Evolutionary conservation across 2,113 vertebrate species (phyloP).

Genomic region (Urocolius indicus): DNA sequence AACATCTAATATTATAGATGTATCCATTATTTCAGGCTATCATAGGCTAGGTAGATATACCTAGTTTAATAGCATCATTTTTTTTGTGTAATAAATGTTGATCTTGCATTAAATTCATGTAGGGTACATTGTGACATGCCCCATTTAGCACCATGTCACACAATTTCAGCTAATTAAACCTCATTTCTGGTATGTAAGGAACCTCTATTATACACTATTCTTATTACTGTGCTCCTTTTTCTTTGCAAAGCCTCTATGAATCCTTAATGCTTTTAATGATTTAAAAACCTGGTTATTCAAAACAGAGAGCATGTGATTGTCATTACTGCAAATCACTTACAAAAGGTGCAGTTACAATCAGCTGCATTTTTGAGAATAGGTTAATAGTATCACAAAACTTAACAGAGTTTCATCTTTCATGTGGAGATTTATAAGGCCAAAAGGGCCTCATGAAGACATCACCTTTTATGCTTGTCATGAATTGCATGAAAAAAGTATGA

Average conservation of each 20-base stretch:
- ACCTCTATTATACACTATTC: not conserved
- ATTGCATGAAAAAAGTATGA: not conserved
- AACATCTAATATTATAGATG: not conserved
- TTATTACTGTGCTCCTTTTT: conserved; percentile 41
- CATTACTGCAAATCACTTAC: conserved; percentile 14
- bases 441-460: not conserved
- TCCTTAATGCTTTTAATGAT: conserved; percentile 32
- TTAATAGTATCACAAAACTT: not conserved
- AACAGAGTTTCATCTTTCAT: not conserved
- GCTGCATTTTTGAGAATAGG: not conserved
- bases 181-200: conserved; percentile 38
- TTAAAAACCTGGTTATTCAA: conserved; percentile 14
- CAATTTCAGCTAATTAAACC: conserved; percentile 42
- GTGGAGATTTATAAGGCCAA: not conserved
- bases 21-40: not conserved
- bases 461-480: not conserved
- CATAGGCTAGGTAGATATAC: not conserved
- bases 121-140: conserved; percentile 12
- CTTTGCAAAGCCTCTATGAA: conserved; percentile 25
- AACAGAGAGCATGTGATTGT: conserved; percentile 24
- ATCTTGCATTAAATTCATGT: conserved; percentile 29
- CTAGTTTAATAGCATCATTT: conserved; percentile 13
- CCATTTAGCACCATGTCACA: conserved; percentile 45
- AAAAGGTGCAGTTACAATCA: not conserved
- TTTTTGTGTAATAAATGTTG: conserved; percentile 45